Evolutionary conservation across 2,888 invertebrate genomes (phyloP).

Genomic region (Athalia rosae): DNA sequence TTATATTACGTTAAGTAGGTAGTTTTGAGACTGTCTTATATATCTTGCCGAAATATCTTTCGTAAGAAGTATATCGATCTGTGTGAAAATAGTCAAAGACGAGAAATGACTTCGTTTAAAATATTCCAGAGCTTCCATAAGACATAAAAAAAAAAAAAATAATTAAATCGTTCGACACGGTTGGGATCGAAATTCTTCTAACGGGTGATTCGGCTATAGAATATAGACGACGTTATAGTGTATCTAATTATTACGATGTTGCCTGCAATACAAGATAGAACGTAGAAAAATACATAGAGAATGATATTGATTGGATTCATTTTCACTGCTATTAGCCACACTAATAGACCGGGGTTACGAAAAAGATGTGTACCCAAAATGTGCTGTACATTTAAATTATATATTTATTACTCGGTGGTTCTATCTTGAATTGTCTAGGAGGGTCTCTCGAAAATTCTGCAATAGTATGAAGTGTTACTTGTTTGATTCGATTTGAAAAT

Average conservation of each 20-base stretch:
- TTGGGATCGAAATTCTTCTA: slow-evolving; percentile 26
- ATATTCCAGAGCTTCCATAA: too few relatives aligned
- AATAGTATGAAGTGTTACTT: too few relatives aligned
- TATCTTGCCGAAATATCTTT: not conserved
- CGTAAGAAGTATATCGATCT: slow-evolving; percentile 22
- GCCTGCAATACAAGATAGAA: slow-evolving; percentile 36
- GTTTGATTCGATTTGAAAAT: not conserved
- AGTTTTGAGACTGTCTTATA: slow-evolving; percentile 27
- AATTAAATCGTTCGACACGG: too few relatives aligned
- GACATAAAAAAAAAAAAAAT: too few relatives aligned
- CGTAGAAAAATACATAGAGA: not conserved
- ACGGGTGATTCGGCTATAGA: not conserved
- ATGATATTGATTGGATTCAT: not conserved
- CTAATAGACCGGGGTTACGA: too few relatives aligned
- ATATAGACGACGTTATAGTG: slow-evolving; percentile 26
- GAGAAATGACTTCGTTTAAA: not conserved
- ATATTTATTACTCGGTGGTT: slow-evolving; percentile 15
- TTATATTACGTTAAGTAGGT: slow-evolving; percentile 32
- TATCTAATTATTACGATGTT: slow-evolving; percentile 13
- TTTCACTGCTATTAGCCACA: not conserved
- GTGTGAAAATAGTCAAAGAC: not conserved
- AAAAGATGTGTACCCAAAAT: too few relatives aligned
- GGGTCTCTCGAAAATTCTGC: slow-evolving; percentile 33
- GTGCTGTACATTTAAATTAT: not conserved
- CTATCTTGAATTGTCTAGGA: slow-evolving; percentile 39